These are phyloP conservation scores for Cygnus atratus DNA, from an alignment of 2,113 vertebrate species.

Conservation along the genomic window DNA sequence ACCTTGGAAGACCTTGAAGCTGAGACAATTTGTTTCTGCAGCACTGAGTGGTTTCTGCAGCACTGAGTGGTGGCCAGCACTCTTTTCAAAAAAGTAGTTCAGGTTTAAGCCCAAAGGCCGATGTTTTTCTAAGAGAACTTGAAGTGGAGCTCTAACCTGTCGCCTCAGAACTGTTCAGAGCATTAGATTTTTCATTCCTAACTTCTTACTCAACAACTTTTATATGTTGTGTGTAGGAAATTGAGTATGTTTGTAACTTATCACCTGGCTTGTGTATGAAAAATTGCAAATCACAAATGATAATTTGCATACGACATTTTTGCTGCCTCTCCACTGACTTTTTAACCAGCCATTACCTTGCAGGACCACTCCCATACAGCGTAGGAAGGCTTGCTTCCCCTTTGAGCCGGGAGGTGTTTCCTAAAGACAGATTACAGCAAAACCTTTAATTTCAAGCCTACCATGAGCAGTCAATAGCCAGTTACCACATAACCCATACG, in stretches of 20 bases:
- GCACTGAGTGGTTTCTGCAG: fast-evolving
- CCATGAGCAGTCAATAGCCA: not conserved
- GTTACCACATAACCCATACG: not conserved
- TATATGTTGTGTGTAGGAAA: not conserved
- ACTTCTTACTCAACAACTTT: not conserved
- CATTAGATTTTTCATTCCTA: not conserved
- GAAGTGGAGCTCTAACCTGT: not conserved
- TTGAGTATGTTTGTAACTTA: not conserved
- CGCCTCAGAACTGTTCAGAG: not conserved
- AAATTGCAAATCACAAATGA: not conserved
- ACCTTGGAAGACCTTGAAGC: not conserved
- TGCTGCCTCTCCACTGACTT: not conserved
- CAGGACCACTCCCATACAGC: not conserved
- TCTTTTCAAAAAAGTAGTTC: not conserved
- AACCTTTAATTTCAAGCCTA: not conserved
- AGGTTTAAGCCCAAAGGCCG: not conserved
- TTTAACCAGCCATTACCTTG: not conserved
- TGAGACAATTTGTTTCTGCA: not conserved
- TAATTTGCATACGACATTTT: not conserved
- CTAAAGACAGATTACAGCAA: not conserved
- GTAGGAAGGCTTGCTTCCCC: not conserved
- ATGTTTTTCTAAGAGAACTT: not conserved
- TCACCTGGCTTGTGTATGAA: not conserved
- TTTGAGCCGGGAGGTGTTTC: not conserved
- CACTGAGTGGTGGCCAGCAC: not conserved